A percentile compares a stretch with the other conserved stretches of the same genome.
Evolutionary conservation across 2,113 vertebrate species (phyloP).

Genomic region (Muscicapa adusta): DNA sequence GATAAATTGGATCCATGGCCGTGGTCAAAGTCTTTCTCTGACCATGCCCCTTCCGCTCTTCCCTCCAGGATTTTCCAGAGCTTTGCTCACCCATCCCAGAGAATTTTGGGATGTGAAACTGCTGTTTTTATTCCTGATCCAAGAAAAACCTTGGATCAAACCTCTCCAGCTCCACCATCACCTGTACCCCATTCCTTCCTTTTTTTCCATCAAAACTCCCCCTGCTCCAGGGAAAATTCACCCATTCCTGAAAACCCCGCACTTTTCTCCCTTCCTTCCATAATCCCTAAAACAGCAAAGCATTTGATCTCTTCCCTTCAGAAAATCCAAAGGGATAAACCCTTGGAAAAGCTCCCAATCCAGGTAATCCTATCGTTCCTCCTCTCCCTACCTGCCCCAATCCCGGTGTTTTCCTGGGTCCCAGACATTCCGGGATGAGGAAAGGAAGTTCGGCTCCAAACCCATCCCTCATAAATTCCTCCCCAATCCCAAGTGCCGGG

Average conservation of each 20-base stretch:
- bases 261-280: neutral
- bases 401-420: neutral
- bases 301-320: neutral
- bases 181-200: neutral
- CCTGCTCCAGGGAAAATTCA: neutral
- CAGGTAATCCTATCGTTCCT: slow-evolving; percentile 44
- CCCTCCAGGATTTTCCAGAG: neutral
- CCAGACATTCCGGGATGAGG: neutral
- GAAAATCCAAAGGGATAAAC: slow-evolving; percentile 30
- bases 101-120: neutral
- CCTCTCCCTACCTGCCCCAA: neutral
- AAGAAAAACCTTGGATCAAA: neutral
- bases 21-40: neutral
- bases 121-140: neutral
- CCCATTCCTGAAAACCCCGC: neutral
- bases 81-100: neutral
- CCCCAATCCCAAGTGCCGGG: neutral
- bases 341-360: slow-evolving; percentile 15
- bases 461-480: slow-evolving; percentile 36
- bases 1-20: neutral
- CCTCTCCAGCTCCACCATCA: neutral
- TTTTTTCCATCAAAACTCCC: neutral
- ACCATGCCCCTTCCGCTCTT: rapidly evolving
- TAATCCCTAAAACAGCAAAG: slow-evolving; percentile 6
- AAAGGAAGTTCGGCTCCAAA: slow-evolving; percentile 20